Conservation (phyloP, 2,113 vertebrate genomes). For the Mirounga angustirostris region DNA sequence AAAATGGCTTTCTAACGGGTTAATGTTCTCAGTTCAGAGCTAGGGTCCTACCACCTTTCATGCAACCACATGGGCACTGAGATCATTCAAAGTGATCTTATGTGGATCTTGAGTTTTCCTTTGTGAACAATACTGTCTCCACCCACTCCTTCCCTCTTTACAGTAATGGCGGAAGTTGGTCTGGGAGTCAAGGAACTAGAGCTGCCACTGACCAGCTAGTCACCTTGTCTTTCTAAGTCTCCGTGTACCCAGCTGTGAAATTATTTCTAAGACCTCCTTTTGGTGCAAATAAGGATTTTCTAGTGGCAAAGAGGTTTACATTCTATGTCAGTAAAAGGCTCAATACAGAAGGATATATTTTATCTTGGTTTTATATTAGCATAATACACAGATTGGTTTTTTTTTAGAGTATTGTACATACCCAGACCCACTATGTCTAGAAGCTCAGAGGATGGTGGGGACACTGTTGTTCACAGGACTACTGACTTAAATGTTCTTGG, state of each 20-base stretch:
- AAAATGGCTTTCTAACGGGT: background rate
- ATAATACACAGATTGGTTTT: background rate
- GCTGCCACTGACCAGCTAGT: background rate
- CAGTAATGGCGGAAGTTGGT: background rate
- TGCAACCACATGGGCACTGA: background rate
- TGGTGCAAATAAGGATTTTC: background rate
- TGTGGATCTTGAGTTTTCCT: background rate
- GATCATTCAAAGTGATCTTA: background rate
- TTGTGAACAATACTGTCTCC: background rate
- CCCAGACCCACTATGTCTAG: background rate
- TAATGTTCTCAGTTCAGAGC: background rate
- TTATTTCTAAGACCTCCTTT: background rate
- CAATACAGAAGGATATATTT: background rate
- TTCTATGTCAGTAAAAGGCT: background rate
- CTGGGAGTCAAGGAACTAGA: background rate
- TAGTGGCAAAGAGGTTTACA: background rate
- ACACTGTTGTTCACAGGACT: background rate
- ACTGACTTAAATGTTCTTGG: background rate
- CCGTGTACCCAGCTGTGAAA: background rate
- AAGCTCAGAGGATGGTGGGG: background rate
- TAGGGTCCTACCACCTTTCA: background rate
- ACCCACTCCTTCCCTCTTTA: background rate
- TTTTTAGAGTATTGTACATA: background rate
- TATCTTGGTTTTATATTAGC: background rate
- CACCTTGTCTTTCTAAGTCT: background rate